Conservation (phyloP, 1,140 invertebrate genomes). For the Ceratosolen fusciceps region DNA sequence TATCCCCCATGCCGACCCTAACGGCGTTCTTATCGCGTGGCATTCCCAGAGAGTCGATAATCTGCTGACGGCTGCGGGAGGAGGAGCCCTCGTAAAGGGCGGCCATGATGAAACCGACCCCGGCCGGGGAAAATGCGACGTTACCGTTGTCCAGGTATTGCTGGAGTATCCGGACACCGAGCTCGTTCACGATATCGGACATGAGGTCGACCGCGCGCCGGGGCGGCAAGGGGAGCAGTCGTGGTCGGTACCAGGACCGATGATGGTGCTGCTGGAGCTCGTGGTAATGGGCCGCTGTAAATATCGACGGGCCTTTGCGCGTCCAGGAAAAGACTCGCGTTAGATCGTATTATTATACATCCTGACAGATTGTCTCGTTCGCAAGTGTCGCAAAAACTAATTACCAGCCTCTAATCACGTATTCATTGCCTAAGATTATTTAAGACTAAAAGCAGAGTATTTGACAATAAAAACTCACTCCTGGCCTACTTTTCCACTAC, state of each 20-base stretch:
- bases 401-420: no score
- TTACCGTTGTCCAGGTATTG: slow-evolving; percentile 78
- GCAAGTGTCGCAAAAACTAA: no score
- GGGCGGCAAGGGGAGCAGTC: slow-evolving; percentile 37
- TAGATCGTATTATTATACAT: no score
- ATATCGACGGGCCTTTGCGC: neutral
- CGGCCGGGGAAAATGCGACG: slow-evolving; percentile 87
- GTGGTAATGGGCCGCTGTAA: slow-evolving; percentile 51
- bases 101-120: slow-evolving; percentile 81
- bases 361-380: no score
- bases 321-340: no score
- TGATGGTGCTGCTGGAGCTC: slow-evolving; percentile 44
- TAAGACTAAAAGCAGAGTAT: no score
- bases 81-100: slow-evolving; percentile 83
- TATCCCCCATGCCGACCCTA: slow-evolving; percentile 83
- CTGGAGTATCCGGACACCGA: slow-evolving; percentile 78
- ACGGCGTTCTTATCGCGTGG: slow-evolving; percentile 80
- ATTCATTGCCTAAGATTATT: no score
- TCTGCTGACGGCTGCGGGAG: slow-evolving; percentile 78
- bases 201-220: slow-evolving; percentile 77
- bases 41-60: slow-evolving; percentile 77
- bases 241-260: slow-evolving; percentile 51
- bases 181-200: slow-evolving; percentile 83
- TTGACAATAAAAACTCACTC: no score
- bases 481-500: no score